Evolutionary conservation across 2,888 invertebrate genomes (phyloP).

Genomic region (Metalampra italica): DNA sequence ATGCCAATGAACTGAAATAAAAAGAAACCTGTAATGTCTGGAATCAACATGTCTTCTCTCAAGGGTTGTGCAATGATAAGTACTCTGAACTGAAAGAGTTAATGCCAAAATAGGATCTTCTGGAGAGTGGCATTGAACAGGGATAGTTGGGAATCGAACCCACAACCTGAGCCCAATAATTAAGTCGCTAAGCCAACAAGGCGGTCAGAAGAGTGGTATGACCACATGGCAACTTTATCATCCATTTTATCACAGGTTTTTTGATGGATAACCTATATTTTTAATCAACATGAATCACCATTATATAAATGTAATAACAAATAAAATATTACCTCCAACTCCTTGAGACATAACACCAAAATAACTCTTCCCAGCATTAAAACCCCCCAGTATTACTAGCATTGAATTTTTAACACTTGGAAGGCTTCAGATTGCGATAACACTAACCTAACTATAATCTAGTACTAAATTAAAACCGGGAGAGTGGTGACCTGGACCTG

Average conservation of each 20-base stretch:
- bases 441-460: constrained; percentile 74
- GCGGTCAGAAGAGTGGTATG: too few species aligned
- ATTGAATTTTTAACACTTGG: constrained; percentile 73
- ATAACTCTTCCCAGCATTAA: constrained; percentile 69
- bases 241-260: not conserved
- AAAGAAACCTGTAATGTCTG: constrained; percentile 8
- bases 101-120: too few species aligned
- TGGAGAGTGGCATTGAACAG: too few species aligned
- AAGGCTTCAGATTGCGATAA: constrained; percentile 78
- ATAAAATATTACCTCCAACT: constrained; percentile 58
- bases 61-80: not conserved
- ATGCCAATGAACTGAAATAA: constrained; percentile 65
- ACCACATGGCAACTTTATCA: too few species aligned
- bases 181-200: too few species aligned
- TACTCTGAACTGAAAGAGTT: too few species aligned
- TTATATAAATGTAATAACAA: constrained; percentile 4
- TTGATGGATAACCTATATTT: not conserved
- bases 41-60: not conserved
- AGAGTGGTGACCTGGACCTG: constrained; percentile 73
- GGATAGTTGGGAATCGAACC: too few species aligned
- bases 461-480: constrained; percentile 68
- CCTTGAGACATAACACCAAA: constrained; percentile 50
- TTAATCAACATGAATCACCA: not conserved
- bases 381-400: constrained; percentile 64
- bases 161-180: too few species aligned